Conservation (phyloP, 2,113 vertebrate genomes). For the Neogale vison region DNA sequence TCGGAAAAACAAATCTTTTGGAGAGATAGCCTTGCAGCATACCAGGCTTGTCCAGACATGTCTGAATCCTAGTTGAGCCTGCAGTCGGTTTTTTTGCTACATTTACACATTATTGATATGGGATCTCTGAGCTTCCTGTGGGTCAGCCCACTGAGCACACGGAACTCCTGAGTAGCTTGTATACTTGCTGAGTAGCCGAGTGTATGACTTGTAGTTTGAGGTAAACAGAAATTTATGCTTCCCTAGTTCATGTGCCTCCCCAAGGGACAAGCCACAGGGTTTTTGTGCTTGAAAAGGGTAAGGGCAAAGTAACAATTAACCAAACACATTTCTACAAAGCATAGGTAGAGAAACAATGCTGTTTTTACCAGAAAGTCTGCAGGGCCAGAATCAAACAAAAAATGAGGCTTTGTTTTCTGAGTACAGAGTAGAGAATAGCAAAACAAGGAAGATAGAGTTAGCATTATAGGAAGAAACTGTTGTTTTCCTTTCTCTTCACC, state of each 20-base stretch:
- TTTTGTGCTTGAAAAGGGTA: background rate
- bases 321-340: slow-evolving; percentile 19
- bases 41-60: background rate
- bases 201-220: slow-evolving; percentile 28
- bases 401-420: background rate
- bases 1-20: background rate
- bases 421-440: background rate
- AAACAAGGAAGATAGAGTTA: background rate
- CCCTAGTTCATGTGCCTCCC: background rate
- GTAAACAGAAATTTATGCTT: slow-evolving; percentile 36
- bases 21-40: background rate
- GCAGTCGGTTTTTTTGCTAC: background rate
- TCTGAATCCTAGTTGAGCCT: background rate
- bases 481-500: background rate
- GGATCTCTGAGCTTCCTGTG: background rate
- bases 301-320: slow-evolving; percentile 3
- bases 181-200: slow-evolving; percentile 7
- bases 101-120: background rate
- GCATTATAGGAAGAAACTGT: background rate
- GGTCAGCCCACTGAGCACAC: background rate
- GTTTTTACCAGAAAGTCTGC: background rate
- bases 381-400: background rate
- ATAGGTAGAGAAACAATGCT: background rate
- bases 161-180: background rate
- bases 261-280: background rate